Percentiles rank a stretch among this genome's conserved stretches.
These are phyloP conservation scores for Agrilus cyanescens DNA, from an alignment of 2,888 invertebrate species.

Conservation along the genomic window DNA sequence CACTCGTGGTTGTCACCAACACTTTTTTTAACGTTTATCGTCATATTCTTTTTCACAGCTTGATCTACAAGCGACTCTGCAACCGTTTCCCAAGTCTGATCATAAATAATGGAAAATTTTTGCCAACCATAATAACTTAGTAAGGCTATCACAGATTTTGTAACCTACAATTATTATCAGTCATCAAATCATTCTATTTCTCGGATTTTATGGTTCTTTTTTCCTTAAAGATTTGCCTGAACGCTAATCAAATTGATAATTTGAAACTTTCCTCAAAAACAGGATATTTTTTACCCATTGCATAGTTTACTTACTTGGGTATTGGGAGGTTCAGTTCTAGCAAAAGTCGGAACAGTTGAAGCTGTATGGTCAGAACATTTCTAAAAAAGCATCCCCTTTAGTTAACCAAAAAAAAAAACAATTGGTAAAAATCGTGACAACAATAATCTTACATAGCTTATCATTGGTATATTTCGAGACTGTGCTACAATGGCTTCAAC, in stretches of 20 bases:
- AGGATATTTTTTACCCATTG: too few relatives aligned
- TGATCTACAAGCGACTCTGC: slow-evolving; percentile 68
- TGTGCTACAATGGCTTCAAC: slow-evolving; percentile 93
- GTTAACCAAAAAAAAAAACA: neutral
- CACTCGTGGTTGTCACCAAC: slow-evolving; percentile 65
- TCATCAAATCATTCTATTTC: slow-evolving; percentile 2
- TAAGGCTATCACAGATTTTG: slow-evolving; percentile 86
- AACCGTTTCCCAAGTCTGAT: slow-evolving; percentile 70
- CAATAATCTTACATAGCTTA: slow-evolving; percentile 77
- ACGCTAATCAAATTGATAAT: too few relatives aligned
- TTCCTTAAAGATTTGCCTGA: too few relatives aligned
- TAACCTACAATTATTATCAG: slow-evolving; percentile 51
- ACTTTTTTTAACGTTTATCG: slow-evolving; percentile 64
- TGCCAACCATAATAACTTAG: slow-evolving; percentile 87
- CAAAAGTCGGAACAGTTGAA: slow-evolving; percentile 80
- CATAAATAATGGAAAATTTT: slow-evolving; percentile 82
- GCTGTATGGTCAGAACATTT: slow-evolving; percentile 90
- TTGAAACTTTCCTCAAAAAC: too few relatives aligned
- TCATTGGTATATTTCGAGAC: slow-evolving; percentile 90
- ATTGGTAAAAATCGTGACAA: too few relatives aligned
- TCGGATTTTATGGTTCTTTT: too few relatives aligned
- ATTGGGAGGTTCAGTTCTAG: slow-evolving; percentile 87
- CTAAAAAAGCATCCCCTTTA: slow-evolving; percentile 43
- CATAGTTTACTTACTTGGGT: slow-evolving; percentile 54
- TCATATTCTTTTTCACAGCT: slow-evolving; percentile 67